Conservation (phyloP, 2,113 vertebrate genomes). For the Heliornis fulica region DNA sequence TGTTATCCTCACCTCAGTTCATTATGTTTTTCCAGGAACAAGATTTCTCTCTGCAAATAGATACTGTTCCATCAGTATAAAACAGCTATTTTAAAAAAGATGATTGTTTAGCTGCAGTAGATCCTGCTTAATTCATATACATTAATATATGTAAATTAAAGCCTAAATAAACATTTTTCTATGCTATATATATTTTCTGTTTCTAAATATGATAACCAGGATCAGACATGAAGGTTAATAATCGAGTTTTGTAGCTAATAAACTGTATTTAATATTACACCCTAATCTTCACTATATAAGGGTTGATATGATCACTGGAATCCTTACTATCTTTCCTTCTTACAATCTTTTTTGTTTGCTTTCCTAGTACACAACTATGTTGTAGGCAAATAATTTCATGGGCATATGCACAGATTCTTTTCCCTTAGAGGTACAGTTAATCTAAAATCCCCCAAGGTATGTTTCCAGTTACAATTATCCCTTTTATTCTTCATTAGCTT, state of each 20-base stretch:
- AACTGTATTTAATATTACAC: neutral
- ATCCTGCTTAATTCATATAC: neutral
- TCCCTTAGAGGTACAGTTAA: slow-evolving; percentile 2
- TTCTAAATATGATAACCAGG: neutral
- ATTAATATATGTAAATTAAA: neutral
- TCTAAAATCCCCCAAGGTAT: neutral
- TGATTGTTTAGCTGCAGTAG: neutral
- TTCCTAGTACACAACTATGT: neutral
- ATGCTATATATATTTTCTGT: neutral
- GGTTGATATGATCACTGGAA: neutral
- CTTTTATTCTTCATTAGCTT: neutral
- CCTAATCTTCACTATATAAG: neutral
- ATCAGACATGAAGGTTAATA: neutral
- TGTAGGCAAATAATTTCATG: slow-evolving; percentile 25
- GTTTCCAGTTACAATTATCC: neutral
- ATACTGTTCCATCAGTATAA: neutral
- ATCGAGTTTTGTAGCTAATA: neutral
- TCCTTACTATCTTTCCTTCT: neutral
- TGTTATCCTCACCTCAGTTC: neutral
- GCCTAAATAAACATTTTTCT: neutral
- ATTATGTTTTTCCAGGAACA: neutral
- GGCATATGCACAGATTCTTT: neutral
- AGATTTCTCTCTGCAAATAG: neutral
- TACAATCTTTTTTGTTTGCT: neutral
- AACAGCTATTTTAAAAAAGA: neutral